Conservation (phyloP, 2,888 invertebrate species). For the Pterostichus madidus region DNA sequence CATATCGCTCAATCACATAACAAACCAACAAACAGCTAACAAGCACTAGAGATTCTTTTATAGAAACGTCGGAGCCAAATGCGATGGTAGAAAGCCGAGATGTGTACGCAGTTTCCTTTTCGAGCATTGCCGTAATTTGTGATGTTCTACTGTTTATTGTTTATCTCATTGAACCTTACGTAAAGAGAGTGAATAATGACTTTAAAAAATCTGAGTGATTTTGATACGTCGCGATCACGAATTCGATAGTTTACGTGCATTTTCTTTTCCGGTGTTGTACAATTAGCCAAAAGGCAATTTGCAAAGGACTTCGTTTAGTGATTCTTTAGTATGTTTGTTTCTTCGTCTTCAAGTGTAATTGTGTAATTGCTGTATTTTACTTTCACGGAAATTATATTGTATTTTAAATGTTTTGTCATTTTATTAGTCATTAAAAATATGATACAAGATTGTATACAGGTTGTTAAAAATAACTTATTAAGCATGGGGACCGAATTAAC, state of each 20-base stretch:
- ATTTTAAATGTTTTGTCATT: not conserved
- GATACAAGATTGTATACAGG: not conserved
- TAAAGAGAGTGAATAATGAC: constrained; percentile 37
- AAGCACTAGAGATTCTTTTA: constrained; percentile 31
- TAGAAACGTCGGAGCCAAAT: constrained; percentile 31
- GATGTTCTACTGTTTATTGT: constrained; percentile 46
- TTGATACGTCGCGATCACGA: constrained; percentile 34
- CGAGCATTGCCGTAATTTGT: not conserved
- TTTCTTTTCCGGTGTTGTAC: constrained; percentile 30
- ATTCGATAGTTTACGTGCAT: constrained; percentile 6
- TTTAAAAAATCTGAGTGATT: constrained; percentile 25
- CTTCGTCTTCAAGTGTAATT: not conserved
- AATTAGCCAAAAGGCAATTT: not conserved
- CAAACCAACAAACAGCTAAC: constrained; percentile 24
- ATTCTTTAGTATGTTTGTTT: not conserved
- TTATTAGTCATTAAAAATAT: not conserved
- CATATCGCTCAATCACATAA: constrained; percentile 51
- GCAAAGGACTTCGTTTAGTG: not conserved
- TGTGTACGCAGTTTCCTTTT: constrained; percentile 41
- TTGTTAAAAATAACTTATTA: not conserved
- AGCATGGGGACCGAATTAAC: too few species aligned
- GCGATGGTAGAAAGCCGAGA: constrained; percentile 34
- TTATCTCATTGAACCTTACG: constrained; percentile 37
- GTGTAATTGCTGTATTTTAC: constrained; percentile 20
- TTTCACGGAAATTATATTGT: not conserved